Percentiles rank a stretch among this genome's conserved stretches.
Conservation (phyloP, 2,797 vertebrate species). For the Fratercula arctica region DNA sequence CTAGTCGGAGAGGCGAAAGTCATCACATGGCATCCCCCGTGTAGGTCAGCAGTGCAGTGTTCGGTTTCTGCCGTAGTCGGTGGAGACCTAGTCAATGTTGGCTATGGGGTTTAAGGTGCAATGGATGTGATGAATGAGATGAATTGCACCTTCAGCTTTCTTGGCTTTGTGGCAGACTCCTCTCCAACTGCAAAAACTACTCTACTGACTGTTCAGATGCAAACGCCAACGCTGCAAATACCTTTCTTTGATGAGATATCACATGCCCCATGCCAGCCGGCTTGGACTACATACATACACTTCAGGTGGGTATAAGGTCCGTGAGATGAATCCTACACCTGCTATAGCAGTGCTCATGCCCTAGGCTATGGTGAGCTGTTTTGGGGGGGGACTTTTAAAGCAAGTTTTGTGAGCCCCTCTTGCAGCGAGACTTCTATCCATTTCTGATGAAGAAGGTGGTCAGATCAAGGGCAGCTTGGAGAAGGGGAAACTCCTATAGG, state of each 20-base stretch:
- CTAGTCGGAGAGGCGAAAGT: not conserved
- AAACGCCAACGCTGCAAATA: not conserved
- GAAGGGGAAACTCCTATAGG: not conserved
- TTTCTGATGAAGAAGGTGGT: not conserved
- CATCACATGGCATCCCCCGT: accelerated
- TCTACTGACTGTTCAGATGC: accelerated
- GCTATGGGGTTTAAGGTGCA: not conserved
- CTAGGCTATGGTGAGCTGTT: not conserved
- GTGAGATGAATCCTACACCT: not conserved
- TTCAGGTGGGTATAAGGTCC: not conserved
- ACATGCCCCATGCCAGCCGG: not conserved
- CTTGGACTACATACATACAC: accelerated
- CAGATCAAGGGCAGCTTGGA: not conserved
- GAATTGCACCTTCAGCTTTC: not conserved
- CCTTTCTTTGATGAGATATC: not conserved
- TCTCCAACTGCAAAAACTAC: not conserved
- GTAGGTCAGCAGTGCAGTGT: not conserved
- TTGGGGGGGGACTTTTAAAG: not conserved
- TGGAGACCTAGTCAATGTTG: not conserved
- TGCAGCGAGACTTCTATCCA: not conserved
- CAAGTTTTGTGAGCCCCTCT: not conserved
- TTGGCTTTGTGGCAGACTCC: not conserved
- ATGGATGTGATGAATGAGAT: not conserved
- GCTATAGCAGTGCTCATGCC: not conserved
- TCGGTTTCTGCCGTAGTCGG: not conserved